Base-by-base conservation (phyloP, 2,888 invertebrate genomes). In the Tridacna crocea region DNA sequence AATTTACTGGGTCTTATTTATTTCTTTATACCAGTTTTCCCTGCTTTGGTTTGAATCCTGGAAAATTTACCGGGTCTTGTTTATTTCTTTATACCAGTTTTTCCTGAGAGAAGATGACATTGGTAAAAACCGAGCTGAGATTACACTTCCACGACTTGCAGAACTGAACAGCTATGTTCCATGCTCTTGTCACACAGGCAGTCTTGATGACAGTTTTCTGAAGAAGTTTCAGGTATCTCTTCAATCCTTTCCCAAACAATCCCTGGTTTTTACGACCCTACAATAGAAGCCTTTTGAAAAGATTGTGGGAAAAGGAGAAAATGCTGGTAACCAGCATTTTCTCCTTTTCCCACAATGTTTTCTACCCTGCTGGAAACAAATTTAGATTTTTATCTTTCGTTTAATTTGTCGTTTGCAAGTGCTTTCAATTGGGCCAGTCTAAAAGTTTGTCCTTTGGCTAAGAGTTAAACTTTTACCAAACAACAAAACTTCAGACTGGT, bases 121-220 rank as follows among this genome's bases (percentile, higher is more conserved):
- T 88, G 99, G 99, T 72, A 96, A 97, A 94, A 99, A 99, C 95
- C 96, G 99, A 75, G 98, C 97, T 0, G 96, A 96, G 89, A 97
- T 97, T 0, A 97, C 97, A 73, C 96, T 96, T 91, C 96, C 96
- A 89, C 96, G 97, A 89, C 95, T 99, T 68, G 96, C 97, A 0
- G 98, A 99, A 94, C 95, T 99, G 73, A 99, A 99, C 94, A 97
- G 96, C 91, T 99, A 99, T 94, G 99, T 99, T 68, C 97, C 97
- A 36, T 98, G 98, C 0, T 96, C 96, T 36, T 95, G 96, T 11
- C 96, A 97, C 93, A 96, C 96, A 0, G 97, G 97, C 0, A 95
- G 96, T 0, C 95, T 99, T 47, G 96, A 96, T 26, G 97, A 97
- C 82, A 97, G 97, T 0, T 96, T 97, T 90, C 94, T 99, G 26